Percentiles rank a stretch among this genome's conserved stretches.
Evolutionary conservation across 1,140 invertebrate species (phyloP).

Genomic region (Tetragnatha versicolor): DNA sequence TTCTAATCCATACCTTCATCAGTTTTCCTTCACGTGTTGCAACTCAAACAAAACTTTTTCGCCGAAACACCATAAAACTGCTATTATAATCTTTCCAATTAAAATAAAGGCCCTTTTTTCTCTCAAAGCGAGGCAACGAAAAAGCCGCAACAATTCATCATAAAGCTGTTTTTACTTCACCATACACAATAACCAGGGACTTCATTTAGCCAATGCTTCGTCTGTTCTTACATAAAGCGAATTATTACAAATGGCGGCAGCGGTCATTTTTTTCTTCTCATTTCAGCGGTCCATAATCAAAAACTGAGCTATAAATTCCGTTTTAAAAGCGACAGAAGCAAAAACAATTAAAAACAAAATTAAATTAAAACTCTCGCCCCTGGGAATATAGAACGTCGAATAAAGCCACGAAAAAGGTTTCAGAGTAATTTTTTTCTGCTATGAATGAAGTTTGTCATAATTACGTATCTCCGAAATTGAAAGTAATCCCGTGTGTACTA

Average conservation of each 20-base stretch:
- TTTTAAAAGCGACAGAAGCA: conserved; percentile 7
- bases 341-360: conserved; percentile 32
- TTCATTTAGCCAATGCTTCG: no score
- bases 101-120: no score
- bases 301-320: background rate
- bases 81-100: no score
- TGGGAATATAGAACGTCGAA: background rate
- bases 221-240: no score
- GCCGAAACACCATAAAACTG: no score
- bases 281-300: background rate
- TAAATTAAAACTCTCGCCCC: conserved; percentile 14
- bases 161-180: no score
- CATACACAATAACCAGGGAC: no score
- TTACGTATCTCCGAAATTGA: conserved; percentile 27
- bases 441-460: background rate
- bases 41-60: no score
- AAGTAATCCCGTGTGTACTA: conserved; percentile 18
- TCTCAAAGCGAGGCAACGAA: no score
- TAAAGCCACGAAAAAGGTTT: background rate
- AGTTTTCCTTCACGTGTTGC: no score
- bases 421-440: background rate
- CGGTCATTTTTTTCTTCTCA: background rate
- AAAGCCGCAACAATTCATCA: no score
- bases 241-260: conserved; percentile 7
- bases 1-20: no score